Conservation (phyloP, 2,113 vertebrate species). For the Pygoscelis adeliae region DNA sequence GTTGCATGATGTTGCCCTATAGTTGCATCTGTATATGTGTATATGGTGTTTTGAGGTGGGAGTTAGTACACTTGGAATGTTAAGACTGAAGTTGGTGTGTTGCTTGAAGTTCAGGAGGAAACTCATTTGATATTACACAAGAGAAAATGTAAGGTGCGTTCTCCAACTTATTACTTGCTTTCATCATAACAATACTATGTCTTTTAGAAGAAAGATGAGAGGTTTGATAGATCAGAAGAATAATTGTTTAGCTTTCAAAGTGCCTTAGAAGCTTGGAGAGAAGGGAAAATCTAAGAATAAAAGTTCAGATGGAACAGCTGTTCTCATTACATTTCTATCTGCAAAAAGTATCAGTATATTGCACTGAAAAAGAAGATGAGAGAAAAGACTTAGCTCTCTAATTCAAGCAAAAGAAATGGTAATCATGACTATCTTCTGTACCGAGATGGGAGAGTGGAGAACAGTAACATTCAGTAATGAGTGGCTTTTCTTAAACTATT, state of each 20-base stretch:
- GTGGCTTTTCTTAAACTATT: not conserved
- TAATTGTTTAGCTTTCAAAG: slow-evolving; percentile 3
- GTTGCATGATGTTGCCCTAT: not conserved
- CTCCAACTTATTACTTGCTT: not conserved
- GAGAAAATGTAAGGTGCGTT: not conserved
- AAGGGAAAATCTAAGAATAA: not conserved
- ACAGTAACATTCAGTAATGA: not conserved
- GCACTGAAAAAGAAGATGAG: not conserved
- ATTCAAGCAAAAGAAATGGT: not conserved
- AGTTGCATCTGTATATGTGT: not conserved
- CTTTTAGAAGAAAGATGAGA: not conserved
- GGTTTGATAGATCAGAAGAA: not conserved
- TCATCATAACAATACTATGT: not conserved
- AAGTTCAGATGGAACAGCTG: slow-evolving; percentile 1
- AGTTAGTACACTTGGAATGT: not conserved
- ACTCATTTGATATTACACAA: not conserved
- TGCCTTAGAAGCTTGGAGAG: not conserved
- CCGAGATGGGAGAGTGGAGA: not conserved
- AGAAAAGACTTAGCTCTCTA: not conserved
- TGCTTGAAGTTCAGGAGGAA: not conserved
- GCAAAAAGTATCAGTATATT: not conserved
- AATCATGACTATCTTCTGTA: not conserved
- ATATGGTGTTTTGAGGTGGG: not conserved
- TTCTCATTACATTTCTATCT: not conserved
- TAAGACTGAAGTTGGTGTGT: not conserved